Conservation (phyloP, 2,113 vertebrate genomes). For the Harpagus bidentatus region DNA sequence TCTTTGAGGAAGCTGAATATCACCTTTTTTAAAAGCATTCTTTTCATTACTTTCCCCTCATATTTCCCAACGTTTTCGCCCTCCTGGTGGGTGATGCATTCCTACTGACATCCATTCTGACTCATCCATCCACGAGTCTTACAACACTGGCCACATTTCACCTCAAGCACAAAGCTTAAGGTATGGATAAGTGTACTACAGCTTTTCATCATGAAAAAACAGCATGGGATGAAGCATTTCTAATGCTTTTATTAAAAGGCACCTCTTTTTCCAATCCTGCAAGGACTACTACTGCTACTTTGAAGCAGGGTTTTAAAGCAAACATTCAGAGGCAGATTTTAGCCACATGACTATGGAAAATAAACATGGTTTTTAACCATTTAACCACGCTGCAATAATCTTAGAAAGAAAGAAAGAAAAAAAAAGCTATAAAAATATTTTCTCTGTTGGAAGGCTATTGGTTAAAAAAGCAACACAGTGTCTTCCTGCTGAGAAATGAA, state of each 20-base stretch:
- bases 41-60: not conserved
- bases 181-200: not conserved
- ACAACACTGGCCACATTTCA: not conserved
- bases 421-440: not conserved
- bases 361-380: not conserved
- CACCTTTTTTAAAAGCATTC: not conserved
- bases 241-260: not conserved
- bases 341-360: not conserved
- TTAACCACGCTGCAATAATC: not conserved
- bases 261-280: not conserved
- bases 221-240: not conserved
- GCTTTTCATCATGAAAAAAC: not conserved
- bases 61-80: not conserved
- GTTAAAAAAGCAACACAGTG: not conserved
- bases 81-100: not conserved
- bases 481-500: not conserved
- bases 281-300: not conserved
- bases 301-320: not conserved
- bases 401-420: not conserved
- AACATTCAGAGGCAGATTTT: not conserved
- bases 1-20: not conserved
- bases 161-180: not conserved
- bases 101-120: not conserved
- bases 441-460: not conserved
- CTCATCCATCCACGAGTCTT: not conserved